Base-by-base conservation (phyloP, 1,140 invertebrate species). In the Pantala flavescens region DNA sequence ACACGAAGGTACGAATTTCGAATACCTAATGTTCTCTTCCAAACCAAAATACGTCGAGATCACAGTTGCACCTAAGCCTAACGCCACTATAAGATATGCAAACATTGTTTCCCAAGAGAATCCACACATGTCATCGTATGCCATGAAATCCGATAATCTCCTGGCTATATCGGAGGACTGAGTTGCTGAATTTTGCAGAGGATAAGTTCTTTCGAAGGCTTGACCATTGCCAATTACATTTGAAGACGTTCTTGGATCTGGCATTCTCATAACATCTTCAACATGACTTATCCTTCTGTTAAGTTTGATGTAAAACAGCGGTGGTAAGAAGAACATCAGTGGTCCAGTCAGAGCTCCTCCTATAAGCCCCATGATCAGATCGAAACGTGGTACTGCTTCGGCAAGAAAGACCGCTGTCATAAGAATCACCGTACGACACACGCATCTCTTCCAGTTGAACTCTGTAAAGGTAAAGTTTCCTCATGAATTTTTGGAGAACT, bases 291-390 rank as follows among this genome's bases (percentile, higher is more conserved):
- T 3, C 12, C n/a, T 43, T 10, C 19, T 23, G 42, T 23, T 74
- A 0, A 87, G 79, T 63, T 80, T 81, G 19, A 85, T 76, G 80
- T 96, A 96, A 77, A 96, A 90, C 23, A 97, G 76, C 0, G 93
- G 91, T 0, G 95, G 95, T 24, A 96, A 86, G 21, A 97, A 86
- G 76, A 95, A 95, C 76, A 95, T 89, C 9, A 96, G 81, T 0
- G 93, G 93, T 0, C 93, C 91, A 0, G 92, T 94, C 0, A 96
- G 87, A 0, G 91, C 91, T 19, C 94, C 94, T 7, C 91, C 91
- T 7, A 97, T 89, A 5, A 97, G 83, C 28, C 93, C 88, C 88
- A 97, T 91, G 2, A 97, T 89, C n/a, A 94, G 84, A 76, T 95
- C 94, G 80, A 97, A 97, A 77, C 90, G 85, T 0, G 95, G 94